A percentile compares a stretch with the other conserved stretches of the same genome.
phyloP scores from a whole-genome alignment of 1,140 invertebrate genomes.

The Cepaea nemoralis region DNA sequence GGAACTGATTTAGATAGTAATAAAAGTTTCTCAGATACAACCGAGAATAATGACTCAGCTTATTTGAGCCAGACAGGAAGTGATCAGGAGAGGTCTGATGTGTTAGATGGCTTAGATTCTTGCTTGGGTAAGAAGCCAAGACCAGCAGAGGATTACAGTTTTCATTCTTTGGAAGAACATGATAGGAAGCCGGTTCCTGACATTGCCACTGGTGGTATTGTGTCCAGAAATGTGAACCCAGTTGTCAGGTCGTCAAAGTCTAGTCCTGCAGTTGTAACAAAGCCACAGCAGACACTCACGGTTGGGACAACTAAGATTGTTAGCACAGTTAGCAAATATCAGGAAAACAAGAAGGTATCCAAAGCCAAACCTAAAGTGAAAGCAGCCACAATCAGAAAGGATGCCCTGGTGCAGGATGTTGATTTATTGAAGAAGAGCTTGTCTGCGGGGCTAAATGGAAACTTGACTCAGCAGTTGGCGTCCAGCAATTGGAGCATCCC shows the following conservation, averaged over 20 bases:
- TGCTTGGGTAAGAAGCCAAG: not conserved
- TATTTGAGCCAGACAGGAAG: slow-evolving; percentile 39
- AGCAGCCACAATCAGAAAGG: not conserved
- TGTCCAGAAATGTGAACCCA: not conserved
- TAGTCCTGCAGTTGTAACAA: not conserved
- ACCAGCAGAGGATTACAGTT: not conserved
- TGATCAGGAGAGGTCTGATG: slow-evolving; percentile 36
- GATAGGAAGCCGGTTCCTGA: not conserved
- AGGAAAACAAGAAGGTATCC: not conserved
- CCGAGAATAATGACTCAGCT: slow-evolving; percentile 40
- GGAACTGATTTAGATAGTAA: slow-evolving; percentile 27
- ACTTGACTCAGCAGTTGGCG: slow-evolving; percentile 22
- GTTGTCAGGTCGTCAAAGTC: not conserved
- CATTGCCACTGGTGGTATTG: not conserved
- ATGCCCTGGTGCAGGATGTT: not conserved
- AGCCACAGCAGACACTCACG: not conserved
- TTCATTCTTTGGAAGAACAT: not conserved
- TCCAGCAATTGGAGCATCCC: slow-evolving; percentile 35
- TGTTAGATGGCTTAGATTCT: not conserved
- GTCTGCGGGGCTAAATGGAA: not conserved
- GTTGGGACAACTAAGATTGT: not conserved
- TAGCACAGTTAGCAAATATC: not conserved
- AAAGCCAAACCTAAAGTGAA: not conserved
- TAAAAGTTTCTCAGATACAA: slow-evolving; percentile 37
- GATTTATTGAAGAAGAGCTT: not conserved